Evolutionary conservation across 2,888 invertebrate genomes (phyloP).

Genomic region (Agrotis ipsilon): DNA sequence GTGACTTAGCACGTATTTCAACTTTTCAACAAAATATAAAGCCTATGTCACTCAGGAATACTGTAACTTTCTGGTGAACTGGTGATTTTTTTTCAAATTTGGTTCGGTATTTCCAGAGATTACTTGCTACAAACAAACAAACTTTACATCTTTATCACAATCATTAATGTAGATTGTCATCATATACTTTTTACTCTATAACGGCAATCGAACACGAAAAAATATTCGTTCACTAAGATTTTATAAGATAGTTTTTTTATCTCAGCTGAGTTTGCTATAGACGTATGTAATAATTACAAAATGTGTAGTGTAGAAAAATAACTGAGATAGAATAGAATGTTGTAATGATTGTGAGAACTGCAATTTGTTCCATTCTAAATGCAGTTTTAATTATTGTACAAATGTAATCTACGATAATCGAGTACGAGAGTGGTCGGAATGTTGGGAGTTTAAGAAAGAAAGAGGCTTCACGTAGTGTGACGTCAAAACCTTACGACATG

Average conservation of each 20-base stretch:
- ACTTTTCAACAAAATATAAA: too few species aligned
- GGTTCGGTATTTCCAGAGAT: too few species aligned
- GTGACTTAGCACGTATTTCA: too few species aligned
- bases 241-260: background rate
- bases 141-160: too few species aligned
- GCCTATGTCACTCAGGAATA: too few species aligned
- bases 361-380: slow-evolving; percentile 47
- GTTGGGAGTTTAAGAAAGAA: background rate
- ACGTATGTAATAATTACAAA: slow-evolving; percentile 4
- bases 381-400: slow-evolving; percentile 27
- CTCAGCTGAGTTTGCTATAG: background rate
- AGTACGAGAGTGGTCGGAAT: too few species aligned
- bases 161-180: too few species aligned
- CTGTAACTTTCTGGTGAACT: too few species aligned
- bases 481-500: too few species aligned
- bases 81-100: too few species aligned
- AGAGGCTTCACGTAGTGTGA: background rate
- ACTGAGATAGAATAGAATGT: slow-evolving; percentile 7
- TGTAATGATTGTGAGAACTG: slow-evolving; percentile 6
- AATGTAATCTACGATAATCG: background rate
- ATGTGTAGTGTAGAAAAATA: slow-evolving; percentile 17
- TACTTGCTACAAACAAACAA: too few species aligned
- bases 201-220: background rate
- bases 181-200: background rate
- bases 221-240: background rate